Conservation (phyloP, 2,888 invertebrate genomes). For the Leistus spinibarbis region DNA sequence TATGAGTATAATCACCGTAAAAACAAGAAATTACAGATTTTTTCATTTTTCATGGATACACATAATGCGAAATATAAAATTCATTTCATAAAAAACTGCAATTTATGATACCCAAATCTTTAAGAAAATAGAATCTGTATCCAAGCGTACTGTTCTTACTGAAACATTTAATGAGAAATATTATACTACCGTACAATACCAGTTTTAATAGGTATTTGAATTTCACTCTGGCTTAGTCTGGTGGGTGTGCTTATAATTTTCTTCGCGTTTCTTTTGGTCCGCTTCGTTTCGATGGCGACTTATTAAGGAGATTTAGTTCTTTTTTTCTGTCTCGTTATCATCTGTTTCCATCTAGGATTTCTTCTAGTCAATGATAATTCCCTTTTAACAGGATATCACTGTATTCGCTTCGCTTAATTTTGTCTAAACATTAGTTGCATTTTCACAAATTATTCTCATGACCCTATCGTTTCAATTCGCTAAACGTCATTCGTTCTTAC, state of each 20-base stretch:
- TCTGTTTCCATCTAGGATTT: neutral
- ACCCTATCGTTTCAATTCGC: neutral
- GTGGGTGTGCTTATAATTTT: constrained; percentile 50
- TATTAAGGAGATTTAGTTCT: constrained; percentile 13
- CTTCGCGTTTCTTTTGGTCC: constrained; percentile 48
- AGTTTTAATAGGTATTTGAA: constrained; percentile 51
- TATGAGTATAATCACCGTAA: neutral
- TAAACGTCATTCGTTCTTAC: neutral
- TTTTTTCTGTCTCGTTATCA: constrained; percentile 15
- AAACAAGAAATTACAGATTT: neutral
- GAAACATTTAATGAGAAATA: neutral
- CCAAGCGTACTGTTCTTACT: neutral
- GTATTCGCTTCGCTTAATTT: constrained; percentile 26
- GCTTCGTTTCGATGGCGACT: constrained; percentile 43
- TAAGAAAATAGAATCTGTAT: neutral
- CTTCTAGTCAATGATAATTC: constrained; percentile 35
- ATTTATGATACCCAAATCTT: neutral
- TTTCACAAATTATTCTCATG: no score
- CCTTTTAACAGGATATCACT: constrained; percentile 19
- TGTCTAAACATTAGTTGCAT: no score
- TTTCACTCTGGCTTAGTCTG: constrained; percentile 47
- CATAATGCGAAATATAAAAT: neutral
- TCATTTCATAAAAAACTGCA: neutral
- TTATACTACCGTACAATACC: constrained; percentile 45
- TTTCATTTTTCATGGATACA: neutral